phyloP scores from a whole-genome alignment of 2,113 vertebrate genomes.

The Alectura lathami region DNA sequence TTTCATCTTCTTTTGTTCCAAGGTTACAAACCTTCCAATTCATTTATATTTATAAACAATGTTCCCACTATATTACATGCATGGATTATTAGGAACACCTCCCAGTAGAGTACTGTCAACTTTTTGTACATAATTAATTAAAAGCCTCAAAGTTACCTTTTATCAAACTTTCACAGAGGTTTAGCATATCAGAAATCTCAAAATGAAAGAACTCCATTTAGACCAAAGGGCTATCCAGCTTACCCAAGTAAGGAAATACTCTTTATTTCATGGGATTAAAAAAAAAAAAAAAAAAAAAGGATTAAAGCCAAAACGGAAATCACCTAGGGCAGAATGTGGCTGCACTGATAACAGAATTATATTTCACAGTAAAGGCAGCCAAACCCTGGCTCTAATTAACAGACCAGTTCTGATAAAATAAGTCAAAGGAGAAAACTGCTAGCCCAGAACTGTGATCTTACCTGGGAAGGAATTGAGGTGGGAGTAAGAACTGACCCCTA shows the following conservation, averaged over 20 bases:
- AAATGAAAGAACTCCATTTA: slow-evolving; percentile 70
- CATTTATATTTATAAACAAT: slow-evolving; percentile 79
- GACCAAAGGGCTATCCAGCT: slow-evolving; percentile 58
- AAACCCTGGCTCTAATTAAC: slow-evolving; percentile 73
- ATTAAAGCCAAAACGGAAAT: slow-evolving; percentile 75
- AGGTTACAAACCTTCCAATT: slow-evolving; percentile 74
- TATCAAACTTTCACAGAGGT: slow-evolving; percentile 73
- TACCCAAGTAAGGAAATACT: slow-evolving; percentile 65
- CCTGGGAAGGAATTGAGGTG: slow-evolving; percentile 50
- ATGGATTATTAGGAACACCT: slow-evolving; percentile 74
- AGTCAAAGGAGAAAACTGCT: slow-evolving; percentile 64
- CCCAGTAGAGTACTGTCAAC: slow-evolving; percentile 71
- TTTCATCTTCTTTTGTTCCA: slow-evolving; percentile 74
- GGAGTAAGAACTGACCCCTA: slow-evolving; percentile 18
- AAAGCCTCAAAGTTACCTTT: slow-evolving; percentile 73
- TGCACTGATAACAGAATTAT: slow-evolving; percentile 79
- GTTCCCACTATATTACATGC: slow-evolving; percentile 67
- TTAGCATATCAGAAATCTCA: slow-evolving; percentile 73
- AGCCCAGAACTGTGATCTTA: slow-evolving; percentile 45
- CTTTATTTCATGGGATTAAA: slow-evolving; percentile 64
- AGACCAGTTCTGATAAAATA: slow-evolving; percentile 60
- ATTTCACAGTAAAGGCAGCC: slow-evolving; percentile 68
- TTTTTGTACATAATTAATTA: slow-evolving; percentile 80
- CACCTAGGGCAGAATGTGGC: slow-evolving; percentile 75
- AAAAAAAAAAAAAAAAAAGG: background rate